These are phyloP conservation scores for Ditula angustiorana DNA, from an alignment of 2,888 invertebrate genomes.

Conservation along the genomic window DNA sequence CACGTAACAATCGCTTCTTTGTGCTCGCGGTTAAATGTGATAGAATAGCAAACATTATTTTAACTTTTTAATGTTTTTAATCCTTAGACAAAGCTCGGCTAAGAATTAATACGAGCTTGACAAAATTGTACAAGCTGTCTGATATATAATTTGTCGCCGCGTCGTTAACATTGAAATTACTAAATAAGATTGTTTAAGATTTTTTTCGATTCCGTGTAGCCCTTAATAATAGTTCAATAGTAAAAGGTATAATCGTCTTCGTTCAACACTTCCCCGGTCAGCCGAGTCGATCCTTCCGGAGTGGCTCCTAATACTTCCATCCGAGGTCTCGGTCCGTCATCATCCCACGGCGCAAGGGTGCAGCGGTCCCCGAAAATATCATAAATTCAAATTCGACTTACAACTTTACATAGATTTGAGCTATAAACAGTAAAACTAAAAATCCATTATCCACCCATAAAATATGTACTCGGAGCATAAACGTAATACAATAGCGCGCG, in stretches of 20 bases:
- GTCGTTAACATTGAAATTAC: too few relatives aligned
- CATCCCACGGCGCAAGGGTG: slow-evolving; percentile 6
- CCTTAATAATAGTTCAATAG: not conserved
- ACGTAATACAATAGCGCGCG: slow-evolving; percentile 49
- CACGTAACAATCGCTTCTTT: too few relatives aligned
- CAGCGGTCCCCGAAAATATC: slow-evolving; percentile 55
- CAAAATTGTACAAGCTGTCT: too few relatives aligned
- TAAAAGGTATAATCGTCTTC: not conserved
- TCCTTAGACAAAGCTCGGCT: too few relatives aligned
- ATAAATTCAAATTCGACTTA: slow-evolving; percentile 79
- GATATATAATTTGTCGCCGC: too few relatives aligned
- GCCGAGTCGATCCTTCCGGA: not conserved
- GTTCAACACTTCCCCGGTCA: not conserved
- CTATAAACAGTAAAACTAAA: slow-evolving; percentile 64
- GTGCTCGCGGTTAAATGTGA: too few relatives aligned
- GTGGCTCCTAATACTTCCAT: not conserved
- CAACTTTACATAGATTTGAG: slow-evolving; percentile 72
- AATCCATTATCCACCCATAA: slow-evolving; percentile 74
- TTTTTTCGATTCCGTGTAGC: not conserved
- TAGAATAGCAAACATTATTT: too few relatives aligned
- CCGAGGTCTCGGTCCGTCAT: not conserved
- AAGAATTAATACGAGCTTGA: too few relatives aligned
- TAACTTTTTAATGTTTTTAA: too few relatives aligned
- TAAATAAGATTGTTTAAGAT: too few relatives aligned
- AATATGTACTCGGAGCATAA: slow-evolving; percentile 60